These are phyloP conservation scores for Bombycilla garrulus DNA, from an alignment of 2,113 vertebrate species.

Conservation along the genomic window DNA sequence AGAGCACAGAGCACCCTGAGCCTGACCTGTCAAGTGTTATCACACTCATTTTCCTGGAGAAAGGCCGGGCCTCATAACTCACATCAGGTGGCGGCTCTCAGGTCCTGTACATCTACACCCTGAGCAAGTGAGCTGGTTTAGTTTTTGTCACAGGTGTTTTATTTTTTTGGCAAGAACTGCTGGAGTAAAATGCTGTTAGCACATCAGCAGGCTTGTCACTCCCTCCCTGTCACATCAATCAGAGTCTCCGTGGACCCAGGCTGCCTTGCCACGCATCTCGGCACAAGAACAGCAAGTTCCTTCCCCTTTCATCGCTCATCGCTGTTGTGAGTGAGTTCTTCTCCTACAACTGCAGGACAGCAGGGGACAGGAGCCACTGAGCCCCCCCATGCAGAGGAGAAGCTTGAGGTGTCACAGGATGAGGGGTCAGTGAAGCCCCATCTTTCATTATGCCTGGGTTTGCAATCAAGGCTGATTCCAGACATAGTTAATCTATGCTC, in stretches of 20 bases:
- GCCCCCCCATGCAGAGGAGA: fast-evolving
- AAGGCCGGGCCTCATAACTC: conserved; percentile 22
- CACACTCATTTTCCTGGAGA: background rate
- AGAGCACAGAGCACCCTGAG: background rate
- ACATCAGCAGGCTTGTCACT: conserved; percentile 55
- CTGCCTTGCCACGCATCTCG: background rate
- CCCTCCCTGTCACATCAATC: conserved; percentile 51
- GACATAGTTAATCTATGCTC: conserved; percentile 17
- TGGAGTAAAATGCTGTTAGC: conserved; percentile 18
- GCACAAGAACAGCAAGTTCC: background rate
- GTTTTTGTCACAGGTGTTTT: conserved; percentile 23
- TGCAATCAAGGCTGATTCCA: conserved; percentile 26
- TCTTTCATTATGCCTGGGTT: background rate
- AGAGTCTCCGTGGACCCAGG: background rate
- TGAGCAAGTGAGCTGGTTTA: background rate
- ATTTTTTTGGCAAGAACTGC: conserved; percentile 30
- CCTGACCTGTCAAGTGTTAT: background rate
- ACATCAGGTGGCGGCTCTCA: background rate
- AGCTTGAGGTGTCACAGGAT: background rate
- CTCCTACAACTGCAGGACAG: background rate
- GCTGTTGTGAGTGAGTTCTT: background rate
- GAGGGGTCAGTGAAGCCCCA: background rate
- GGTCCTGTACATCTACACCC: background rate
- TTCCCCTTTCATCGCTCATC: background rate
- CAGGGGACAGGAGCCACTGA: background rate